Percentiles rank a stretch among this genome's conserved stretches.
These are phyloP conservation scores for Pseudeuparius sepicola DNA, from an alignment of 2,888 invertebrate species.

Conservation along the genomic window DNA sequence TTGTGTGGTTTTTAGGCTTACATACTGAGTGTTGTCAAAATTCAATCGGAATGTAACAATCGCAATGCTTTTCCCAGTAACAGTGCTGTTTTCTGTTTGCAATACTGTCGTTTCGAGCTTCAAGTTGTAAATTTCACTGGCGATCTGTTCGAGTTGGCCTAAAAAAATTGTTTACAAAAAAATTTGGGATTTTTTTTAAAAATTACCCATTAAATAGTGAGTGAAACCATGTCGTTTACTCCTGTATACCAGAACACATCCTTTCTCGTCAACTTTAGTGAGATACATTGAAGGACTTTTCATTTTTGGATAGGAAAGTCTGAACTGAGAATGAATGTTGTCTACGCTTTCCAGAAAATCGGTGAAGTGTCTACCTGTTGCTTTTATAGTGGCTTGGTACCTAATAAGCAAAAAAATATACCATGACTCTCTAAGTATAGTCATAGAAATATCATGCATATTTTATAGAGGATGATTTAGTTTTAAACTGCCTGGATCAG, in stretches of 20 bases:
- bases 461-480: too few relatives aligned
- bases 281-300: conserved; percentile 89
- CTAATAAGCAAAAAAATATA: conserved; percentile 35
- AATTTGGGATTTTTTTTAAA: neutral
- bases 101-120: conserved; percentile 61
- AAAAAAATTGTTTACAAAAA: conserved; percentile 17
- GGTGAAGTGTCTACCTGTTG: conserved; percentile 81
- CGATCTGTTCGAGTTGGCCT: conserved; percentile 84
- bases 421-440: too few relatives aligned
- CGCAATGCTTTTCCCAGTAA: conserved; percentile 41
- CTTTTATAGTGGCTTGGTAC: conserved; percentile 78
- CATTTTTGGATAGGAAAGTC: conserved; percentile 89
- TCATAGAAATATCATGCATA: too few relatives aligned
- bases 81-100: conserved; percentile 47
- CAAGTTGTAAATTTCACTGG: conserved; percentile 69
- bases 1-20: too few relatives aligned
- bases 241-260: conserved; percentile 77
- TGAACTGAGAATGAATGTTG: conserved; percentile 84
- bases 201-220: conserved; percentile 71
- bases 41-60: conserved; percentile 65
- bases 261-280: conserved; percentile 70
- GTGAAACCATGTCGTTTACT: conserved; percentile 73
- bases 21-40: conserved; percentile 79
- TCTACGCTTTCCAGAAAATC: conserved; percentile 88
- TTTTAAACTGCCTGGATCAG: too few relatives aligned